Base-by-base conservation (phyloP, 2,888 invertebrate species). In the Spodoptera littoralis region DNA sequence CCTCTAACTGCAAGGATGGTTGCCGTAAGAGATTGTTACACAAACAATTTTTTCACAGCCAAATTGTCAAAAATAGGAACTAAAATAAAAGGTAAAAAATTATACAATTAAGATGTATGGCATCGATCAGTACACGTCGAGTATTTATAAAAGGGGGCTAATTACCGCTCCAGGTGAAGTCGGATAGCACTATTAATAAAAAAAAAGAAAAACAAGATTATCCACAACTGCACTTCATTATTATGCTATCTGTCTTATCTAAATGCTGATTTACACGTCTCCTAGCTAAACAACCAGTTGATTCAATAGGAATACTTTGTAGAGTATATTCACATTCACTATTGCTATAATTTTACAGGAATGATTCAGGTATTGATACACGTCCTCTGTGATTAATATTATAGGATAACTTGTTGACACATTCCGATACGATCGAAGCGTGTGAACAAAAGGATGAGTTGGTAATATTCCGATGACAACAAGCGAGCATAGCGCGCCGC, bases 121-220 rank as follows among this genome's bases (percentile, higher is more conserved):
- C 44, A 54, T 73, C 69, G 44, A 73, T 69, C 69, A 30, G 69
- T 42, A 70, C 61, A 13, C 70, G 68, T 52, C 62, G 41, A 55
- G 55, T 50, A 27, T 43, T 46, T 68, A 73, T 69, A 73, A 61
- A 74, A 70, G 70, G 74, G 74, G 54, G 54, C 61, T 73, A 73
- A 68, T 70, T 70, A 70, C 70, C 70, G 75, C 75, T 70, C 70
- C 75, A 70, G 70, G 75, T 70, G 70, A 74, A 74, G 70, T 74
- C 70, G 70, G 70, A 70, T 74, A 70, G 70, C 70, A 70, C 70
- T 74, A 74, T 70, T 52, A 41, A 69, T 61, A 49, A 74, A 70
- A 70, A 70, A 70, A 61, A 67, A 59, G 60, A 73, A 73, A 70
- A 73, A 73, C 61, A 70, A 45, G 46, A 73, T 70, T 70, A 70